Evolutionary conservation across 30 jellyfish, hydroid and myxozoan species (phyloP), one percentile per base, ranked within the genome.

Genomic region (Pseudorhiza aurosa): DNA sequence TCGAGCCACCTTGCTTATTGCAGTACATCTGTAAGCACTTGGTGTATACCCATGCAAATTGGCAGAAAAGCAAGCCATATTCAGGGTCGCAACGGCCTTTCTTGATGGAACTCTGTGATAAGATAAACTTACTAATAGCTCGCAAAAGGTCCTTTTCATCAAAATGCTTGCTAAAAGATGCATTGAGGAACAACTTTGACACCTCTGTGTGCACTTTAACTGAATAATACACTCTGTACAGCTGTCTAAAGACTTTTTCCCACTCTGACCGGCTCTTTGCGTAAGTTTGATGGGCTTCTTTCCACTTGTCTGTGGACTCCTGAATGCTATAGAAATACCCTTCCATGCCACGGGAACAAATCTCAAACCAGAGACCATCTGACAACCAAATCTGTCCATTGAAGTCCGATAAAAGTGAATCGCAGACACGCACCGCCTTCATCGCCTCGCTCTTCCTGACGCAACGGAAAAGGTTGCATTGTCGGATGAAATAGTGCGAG

Each of bases 361-460:
- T 58, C 28, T 77, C 82, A 37, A 28, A 77, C 89, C 89, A 77
- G 37, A 77, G 50, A 8, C 89, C 89, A 77, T 77, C 89, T 1
- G 89, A 56, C 21, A 77, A 21, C 80, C 72, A 77, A 12, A 77
- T 58, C 14, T 26, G 37, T 29, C 56, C 57, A 59, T 58, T 58
- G 17, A 62, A 19, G 44, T 77, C 75, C 33, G 30, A 21, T 51
- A 58, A 29, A 14, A 77, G 42, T 12, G 29, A 8, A 46, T 58
- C 82, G 25, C 89, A 77, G 3, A 53, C 59, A 0, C 17, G 28
- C 51, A 53, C 55, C 3, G 89, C 83, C 15, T 57, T 18, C 1
- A n/a, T n/a, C 58, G 35, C 53, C 9, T 47, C 24, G 8, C 44
- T 22, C 2, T 27, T 43, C 3, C 40, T 55, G 2, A 30, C 29